Conservation (phyloP, 2,797 vertebrate species). For the Sparidentex hasta region DNA sequence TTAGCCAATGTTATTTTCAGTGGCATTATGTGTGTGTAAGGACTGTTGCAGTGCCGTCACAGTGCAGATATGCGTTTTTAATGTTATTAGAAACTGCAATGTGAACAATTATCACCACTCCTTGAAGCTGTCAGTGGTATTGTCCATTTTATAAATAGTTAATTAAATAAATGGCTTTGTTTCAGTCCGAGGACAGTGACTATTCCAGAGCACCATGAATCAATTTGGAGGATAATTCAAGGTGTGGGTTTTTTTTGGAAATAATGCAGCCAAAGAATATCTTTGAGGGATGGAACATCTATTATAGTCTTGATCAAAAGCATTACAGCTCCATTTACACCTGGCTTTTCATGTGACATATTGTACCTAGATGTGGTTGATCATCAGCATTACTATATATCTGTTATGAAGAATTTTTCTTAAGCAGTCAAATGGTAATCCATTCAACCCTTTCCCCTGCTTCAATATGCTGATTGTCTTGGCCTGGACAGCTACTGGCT, state of each 20-base stretch:
- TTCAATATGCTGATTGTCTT: slow-evolving; percentile 63
- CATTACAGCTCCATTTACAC: slow-evolving; percentile 38
- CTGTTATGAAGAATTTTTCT: slow-evolving; percentile 48
- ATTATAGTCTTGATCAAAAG: slow-evolving; percentile 8
- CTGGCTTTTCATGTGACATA: slow-evolving; percentile 33
- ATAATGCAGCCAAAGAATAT: not conserved
- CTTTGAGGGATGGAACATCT: slow-evolving; percentile 2
- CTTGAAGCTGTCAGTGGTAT: not conserved
- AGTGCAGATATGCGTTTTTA: slow-evolving; percentile 18
- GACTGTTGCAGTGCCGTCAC: not conserved
- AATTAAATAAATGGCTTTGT: slow-evolving; percentile 11
- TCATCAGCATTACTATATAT: slow-evolving; percentile 46
- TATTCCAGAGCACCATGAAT: not conserved
- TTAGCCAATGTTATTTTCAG: not conserved
- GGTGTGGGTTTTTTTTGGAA: not conserved
- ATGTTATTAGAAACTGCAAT: slow-evolving; percentile 18
- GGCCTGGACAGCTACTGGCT: slow-evolving; percentile 44
- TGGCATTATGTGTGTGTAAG: not conserved
- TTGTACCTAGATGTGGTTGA: slow-evolving; percentile 42
- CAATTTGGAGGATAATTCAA: slow-evolving; percentile 5
- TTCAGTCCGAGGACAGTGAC: not conserved
- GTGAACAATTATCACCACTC: slow-evolving; percentile 13
- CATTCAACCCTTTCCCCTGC: slow-evolving; percentile 27
- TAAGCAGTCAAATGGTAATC: slow-evolving; percentile 44
- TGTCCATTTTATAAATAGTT: slow-evolving; percentile 24